A percentile compares a stretch with the other conserved stretches of the same genome.
Evolutionary conservation across 2,797 vertebrate species (phyloP).

Genomic region (Crax fasciolata): DNA sequence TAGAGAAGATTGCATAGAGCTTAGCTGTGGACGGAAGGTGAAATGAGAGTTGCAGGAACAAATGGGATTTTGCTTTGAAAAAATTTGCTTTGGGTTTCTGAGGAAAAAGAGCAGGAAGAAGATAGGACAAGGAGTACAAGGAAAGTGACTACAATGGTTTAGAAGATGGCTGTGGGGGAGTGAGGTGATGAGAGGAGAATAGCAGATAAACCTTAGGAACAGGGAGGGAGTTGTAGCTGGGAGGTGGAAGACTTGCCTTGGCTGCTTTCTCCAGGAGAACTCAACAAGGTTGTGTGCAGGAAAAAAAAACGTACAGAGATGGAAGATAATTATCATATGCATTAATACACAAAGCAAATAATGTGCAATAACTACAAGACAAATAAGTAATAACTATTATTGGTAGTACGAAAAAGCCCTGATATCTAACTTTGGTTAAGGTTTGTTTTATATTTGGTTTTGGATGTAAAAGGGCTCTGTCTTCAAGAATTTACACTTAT

Average conservation of each 20-base stretch:
- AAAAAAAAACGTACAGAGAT: neutral
- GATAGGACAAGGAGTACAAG: neutral
- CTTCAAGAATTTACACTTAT: neutral
- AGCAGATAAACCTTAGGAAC: neutral
- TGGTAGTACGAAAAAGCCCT: neutral
- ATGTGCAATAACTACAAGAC: neutral
- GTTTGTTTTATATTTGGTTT: neutral
- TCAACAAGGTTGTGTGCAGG: neutral
- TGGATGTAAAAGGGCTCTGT: neutral
- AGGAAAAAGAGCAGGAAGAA: neutral
- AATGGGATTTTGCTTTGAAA: neutral
- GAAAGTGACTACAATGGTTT: neutral
- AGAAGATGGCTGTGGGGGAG: neutral
- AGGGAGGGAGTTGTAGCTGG: neutral
- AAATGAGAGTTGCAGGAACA: neutral
- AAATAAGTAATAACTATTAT: neutral
- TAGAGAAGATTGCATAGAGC: neutral
- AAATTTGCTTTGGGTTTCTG: neutral
- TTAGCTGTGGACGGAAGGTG: neutral
- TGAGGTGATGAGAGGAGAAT: neutral
- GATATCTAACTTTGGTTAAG: neutral
- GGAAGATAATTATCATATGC: neutral
- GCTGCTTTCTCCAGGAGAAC: neutral
- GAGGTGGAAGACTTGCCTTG: neutral
- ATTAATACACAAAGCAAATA: neutral